These are phyloP conservation scores for Nomada goodeniana DNA, from an alignment of 2,888 invertebrate genomes.

Conservation along the genomic window DNA sequence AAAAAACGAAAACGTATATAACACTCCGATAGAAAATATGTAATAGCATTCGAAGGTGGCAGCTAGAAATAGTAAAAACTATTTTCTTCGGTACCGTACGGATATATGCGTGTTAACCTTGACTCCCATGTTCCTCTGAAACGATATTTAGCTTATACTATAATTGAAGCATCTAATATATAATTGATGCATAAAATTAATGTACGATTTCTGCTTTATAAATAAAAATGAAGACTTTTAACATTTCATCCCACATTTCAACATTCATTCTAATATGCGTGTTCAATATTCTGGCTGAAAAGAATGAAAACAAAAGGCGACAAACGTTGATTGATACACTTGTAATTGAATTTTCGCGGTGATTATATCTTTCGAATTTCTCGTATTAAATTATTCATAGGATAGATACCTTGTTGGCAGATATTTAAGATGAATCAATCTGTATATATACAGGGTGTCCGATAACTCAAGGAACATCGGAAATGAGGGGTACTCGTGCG, in stretches of 20 bases:
- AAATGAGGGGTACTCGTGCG: too few relatives aligned
- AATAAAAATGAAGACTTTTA: conserved; percentile 38
- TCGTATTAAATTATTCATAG: neutral
- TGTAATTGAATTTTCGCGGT: neutral
- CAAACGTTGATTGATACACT: neutral
- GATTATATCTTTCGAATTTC: neutral
- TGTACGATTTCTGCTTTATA: conserved; percentile 34
- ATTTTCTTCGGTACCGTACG: conserved; percentile 14
- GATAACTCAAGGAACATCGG: too few relatives aligned
- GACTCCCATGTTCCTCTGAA: conserved; percentile 29
- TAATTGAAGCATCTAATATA: conserved; percentile 29
- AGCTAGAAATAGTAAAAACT: conserved; percentile 34
- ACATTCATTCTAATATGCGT: neutral
- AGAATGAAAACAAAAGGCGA: neutral
- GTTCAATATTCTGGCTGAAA: neutral
- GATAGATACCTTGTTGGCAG: neutral
- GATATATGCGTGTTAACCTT: conserved; percentile 40
- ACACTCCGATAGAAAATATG: conserved; percentile 10
- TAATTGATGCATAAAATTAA: conserved; percentile 39
- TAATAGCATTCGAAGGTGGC: conserved; percentile 3
- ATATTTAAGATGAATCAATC: neutral
- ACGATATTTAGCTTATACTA: conserved; percentile 29
- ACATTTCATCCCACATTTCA: neutral
- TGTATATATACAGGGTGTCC: too few relatives aligned
- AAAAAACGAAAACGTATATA: neutral